A percentile compares a stretch with the other conserved stretches of the same genome.
Evolutionary conservation across 23 tunicate genomes (phyloP).

Genomic region (Botrylloides violaceus): DNA sequence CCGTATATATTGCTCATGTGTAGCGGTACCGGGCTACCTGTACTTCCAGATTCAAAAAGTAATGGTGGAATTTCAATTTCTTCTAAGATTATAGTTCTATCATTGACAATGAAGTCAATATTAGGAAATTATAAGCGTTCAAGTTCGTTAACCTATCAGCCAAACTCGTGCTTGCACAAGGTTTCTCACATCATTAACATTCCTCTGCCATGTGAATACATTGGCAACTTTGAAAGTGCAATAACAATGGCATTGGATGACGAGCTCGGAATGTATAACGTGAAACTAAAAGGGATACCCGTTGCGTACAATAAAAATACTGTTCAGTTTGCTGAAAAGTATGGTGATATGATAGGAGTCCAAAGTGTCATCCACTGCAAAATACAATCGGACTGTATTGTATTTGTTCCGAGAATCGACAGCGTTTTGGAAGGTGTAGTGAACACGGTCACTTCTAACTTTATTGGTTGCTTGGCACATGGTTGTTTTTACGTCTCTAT

Average conservation of each 20-base stretch:
- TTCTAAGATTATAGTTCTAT: too few species aligned
- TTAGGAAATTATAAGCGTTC: neutral
- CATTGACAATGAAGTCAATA: neutral
- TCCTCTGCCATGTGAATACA: neutral
- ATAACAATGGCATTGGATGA: neutral
- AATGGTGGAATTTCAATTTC: too few species aligned
- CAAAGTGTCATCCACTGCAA: constrained; percentile 61
- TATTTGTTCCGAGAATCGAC: constrained; percentile 48
- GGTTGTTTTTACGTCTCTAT: constrained; percentile 51
- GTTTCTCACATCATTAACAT: neutral
- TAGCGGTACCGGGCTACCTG: too few species aligned
- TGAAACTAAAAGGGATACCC: constrained; percentile 50
- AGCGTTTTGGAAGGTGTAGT: constrained; percentile 39
- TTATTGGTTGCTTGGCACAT: constrained; percentile 53
- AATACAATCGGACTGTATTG: constrained; percentile 36
- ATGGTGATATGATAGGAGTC: constrained; percentile 31
- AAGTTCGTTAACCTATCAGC: neutral
- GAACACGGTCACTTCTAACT: neutral
- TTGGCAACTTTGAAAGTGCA: neutral
- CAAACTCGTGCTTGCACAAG: neutral
- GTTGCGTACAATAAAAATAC: constrained; percentile 56
- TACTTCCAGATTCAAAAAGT: too few species aligned
- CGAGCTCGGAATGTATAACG: constrained; percentile 28
- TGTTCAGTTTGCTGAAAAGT: constrained; percentile 37
- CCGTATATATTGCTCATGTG: too few species aligned